phyloP scores from a whole-genome alignment of 2,888 invertebrate genomes.

The Chydorus sphaericus region DNA sequence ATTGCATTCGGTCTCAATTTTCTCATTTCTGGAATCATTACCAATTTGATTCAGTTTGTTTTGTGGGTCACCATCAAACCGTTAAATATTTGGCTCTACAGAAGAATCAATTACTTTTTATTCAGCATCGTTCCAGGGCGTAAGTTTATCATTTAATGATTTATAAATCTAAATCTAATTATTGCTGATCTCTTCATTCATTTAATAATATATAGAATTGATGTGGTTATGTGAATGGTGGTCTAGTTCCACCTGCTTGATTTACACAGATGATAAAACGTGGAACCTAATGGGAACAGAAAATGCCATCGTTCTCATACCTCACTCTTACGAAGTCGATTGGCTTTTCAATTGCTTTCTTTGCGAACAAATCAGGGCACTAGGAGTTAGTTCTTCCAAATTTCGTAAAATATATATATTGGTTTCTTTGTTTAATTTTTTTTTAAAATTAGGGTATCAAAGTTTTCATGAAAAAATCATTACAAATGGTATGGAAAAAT shows the following conservation, averaged over 20 bases:
- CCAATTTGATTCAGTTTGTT: conserved; percentile 65
- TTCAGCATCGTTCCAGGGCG: conserved; percentile 77
- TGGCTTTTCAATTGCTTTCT: conserved; percentile 89
- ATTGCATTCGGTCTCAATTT: conserved; percentile 38
- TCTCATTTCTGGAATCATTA: conserved; percentile 68
- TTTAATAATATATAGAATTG: conserved; percentile 72
- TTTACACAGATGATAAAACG: conserved; percentile 57
- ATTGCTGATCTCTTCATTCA: conserved; percentile 17
- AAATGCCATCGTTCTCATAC: conserved; percentile 79
- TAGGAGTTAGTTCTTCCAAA: conserved; percentile 52
- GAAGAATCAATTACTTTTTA: conserved; percentile 77
- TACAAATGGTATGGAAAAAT: conserved; percentile 76
- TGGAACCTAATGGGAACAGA: conserved; percentile 49
- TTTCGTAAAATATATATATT: neutral
- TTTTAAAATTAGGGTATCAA: conserved; percentile 69
- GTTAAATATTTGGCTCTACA: conserved; percentile 59
- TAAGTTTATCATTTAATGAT: conserved; percentile 43
- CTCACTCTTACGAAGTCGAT: conserved; percentile 89
- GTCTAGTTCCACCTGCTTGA: conserved; percentile 54
- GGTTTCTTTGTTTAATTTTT: conserved; percentile 13
- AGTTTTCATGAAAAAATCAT: conserved; percentile 83
- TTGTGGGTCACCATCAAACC: conserved; percentile 64
- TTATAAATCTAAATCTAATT: neutral
- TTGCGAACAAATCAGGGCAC: conserved; percentile 57
- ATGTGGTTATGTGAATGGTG: conserved; percentile 91